Evolutionary conservation across 1,140 invertebrate species (phyloP).

Genomic region (Eurosta solidaginis): DNA sequence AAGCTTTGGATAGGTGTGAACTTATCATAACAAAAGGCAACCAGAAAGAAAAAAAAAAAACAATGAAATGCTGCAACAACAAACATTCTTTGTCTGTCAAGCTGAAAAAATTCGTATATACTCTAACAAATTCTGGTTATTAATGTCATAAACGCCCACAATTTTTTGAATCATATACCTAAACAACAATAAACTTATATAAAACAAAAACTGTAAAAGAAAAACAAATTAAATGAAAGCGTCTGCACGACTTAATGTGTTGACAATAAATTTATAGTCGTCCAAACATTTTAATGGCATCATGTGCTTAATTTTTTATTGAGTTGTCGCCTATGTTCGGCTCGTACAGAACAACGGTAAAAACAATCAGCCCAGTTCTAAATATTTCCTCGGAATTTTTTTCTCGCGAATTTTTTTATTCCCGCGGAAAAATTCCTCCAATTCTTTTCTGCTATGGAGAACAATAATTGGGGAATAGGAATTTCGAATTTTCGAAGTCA

Average conservation of each 20-base stretch:
- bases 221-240: background rate
- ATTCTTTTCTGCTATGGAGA: no score
- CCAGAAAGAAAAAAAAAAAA: background rate
- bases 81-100: background rate
- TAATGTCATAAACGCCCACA: slow-evolving; percentile 21
- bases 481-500: no score
- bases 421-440: no score
- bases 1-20: background rate
- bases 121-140: background rate
- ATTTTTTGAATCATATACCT: background rate
- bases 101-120: background rate
- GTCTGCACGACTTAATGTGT: background rate
- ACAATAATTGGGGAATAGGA: no score
- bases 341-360: background rate
- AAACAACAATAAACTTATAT: background rate
- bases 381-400: no score
- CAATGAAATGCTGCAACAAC: background rate
- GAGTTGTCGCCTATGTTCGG: background rate
- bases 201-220: background rate
- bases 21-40: background rate
- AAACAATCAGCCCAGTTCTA: no score
- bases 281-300: background rate
- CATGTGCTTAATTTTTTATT: background rate
- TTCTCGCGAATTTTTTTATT: no score
- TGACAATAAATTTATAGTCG: background rate